phyloP scores from a whole-genome alignment of 2,797 vertebrate genomes.

The Urophycis tenuis region DNA sequence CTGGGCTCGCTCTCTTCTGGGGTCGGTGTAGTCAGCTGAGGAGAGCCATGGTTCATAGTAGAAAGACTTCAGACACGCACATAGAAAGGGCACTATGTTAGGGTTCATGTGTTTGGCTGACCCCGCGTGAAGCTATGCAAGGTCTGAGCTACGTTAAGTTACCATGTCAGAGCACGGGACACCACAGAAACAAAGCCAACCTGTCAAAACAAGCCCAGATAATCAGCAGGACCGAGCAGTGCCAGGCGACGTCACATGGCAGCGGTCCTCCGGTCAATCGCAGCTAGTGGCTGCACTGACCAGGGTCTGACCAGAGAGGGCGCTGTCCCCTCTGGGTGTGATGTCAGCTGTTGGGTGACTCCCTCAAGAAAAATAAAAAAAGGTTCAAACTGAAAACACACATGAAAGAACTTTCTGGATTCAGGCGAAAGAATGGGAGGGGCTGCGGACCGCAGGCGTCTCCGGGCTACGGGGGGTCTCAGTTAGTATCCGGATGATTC shows the following conservation, averaged over 20 bases:
- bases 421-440: background rate
- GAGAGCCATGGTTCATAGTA: background rate
- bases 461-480: background rate
- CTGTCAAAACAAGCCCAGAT: background rate
- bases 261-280: background rate
- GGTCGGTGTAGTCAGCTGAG: background rate
- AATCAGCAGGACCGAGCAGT: background rate
- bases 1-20: too few relatives aligned
- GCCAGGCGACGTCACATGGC: background rate
- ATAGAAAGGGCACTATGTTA: background rate
- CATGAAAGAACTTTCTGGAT: background rate
- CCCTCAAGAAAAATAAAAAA: background rate
- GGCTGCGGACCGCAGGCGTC: background rate
- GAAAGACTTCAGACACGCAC: background rate
- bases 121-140: background rate
- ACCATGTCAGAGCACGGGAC: background rate
- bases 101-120: background rate
- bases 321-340: background rate
- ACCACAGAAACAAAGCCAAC: background rate
- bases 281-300: background rate
- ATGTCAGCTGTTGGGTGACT: background rate
- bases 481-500: background rate
- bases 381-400: background rate
- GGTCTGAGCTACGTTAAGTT: background rate
- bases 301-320: background rate